Evolutionary conservation across 2,113 vertebrate genomes (phyloP), one percentile per base, ranked within the genome.

Genomic region (Coryphaenoides rupestris): DNA sequence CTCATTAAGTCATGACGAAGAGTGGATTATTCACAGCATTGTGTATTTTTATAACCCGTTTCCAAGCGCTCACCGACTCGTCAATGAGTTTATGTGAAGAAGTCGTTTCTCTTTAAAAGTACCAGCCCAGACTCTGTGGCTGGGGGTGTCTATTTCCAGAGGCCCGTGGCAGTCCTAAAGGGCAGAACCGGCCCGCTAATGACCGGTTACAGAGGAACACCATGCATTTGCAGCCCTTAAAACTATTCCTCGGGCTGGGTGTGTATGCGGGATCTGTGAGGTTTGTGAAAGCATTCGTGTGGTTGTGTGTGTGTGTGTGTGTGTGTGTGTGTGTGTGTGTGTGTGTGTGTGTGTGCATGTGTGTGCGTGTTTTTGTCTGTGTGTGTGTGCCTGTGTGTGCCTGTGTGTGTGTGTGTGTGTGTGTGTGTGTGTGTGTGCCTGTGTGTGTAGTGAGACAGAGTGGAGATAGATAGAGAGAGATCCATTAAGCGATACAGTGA

Each of bases 81-180:
- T 40, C 33, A 16, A 13, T 63, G 47, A 16, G 57, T 54, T 19
- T 26, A 19, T 24, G 17, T n/a, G 15, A 50, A n/a, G 54, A 77
- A 81, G 73, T 79, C 23, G 82, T 83, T 87, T 81, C 81, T 76
- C 73, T 83, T 76, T 87, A 85, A 86, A 87, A 90, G 84, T 72
- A 83, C 77, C 81, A 81, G 78, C 78, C 78, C 81, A 84, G 83
- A 86, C 85, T 77, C 77, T 84, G 87, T 72, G 87, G 88, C 82
- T 83, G 80, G 74, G 45, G 50, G 80, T 76, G 80, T 87, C 89
- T 91, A 91, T 91, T 91, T 91, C 89, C 85, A 90, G 88, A 78
- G 70, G 79, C 84, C 81, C 65, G 58, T 80, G 70, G 84, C 81
- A 83, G 62, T 77, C 65, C 70, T 71, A 84, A 82, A 85, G 85